Evolutionary conservation across 2,797 vertebrate species (phyloP), one percentile per base, ranked within the genome.

Genomic region (Smutsia gigantea): DNA sequence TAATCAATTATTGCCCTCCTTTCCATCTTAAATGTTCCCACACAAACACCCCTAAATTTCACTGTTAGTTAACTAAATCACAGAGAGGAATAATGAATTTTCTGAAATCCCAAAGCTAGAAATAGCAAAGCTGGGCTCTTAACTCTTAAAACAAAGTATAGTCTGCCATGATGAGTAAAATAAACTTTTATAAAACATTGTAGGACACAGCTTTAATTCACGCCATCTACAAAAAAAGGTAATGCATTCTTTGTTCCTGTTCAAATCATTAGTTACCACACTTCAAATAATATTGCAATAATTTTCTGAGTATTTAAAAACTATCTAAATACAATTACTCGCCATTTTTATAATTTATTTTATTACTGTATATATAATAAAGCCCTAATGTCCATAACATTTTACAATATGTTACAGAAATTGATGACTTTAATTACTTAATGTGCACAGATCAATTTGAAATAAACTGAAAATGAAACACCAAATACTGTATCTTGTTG

Each of bases 391-490:
- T 94, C 90, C 42, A 71, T 83, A 97, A 79, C 34, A 96, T 92
- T 97, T 95, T 96, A 96, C 51, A 96, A 72, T 66, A 66, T 94
- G 29, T 83, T 96, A 77, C 6, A 96, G 78, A 96, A 94, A 96
- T 83, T 95, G 78, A 95, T 88, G 63, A 75, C n/a, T 82, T 94
- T 96, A 96, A 96, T 96, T 97, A 96, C 72, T 95, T 97, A 93
- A 96, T 84, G 74, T 93, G 59, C 63, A 94, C 2, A 18, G 74
- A 93, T 93, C 95, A 96, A 96, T 96, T 63, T 95, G 53, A 95
- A 96, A 61, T 51, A 96, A 79, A 95, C 8, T 96, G 92, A 87
- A 95, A 97, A 97, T 91, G 90, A 97, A 77, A 96, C 3, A 75
- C 53, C 2, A 0, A 74, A 87, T 8, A 94, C 27, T 86, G 75